Base-by-base conservation (phyloP, 2,113 vertebrate genomes). In the Poeciliopsis prolifica region DNA sequence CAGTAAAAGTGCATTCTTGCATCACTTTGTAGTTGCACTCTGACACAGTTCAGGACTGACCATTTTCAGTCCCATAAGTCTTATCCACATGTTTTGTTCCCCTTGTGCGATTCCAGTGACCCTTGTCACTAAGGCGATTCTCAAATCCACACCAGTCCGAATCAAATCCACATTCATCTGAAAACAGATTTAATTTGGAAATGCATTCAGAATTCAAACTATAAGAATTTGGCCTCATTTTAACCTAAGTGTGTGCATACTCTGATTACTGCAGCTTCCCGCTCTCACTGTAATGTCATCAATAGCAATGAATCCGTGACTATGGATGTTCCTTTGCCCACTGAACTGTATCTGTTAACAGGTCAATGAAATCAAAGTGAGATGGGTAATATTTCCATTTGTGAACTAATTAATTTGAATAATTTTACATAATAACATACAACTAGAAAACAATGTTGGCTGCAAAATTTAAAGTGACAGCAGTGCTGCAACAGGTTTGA, bases 111-210 rank as follows among this genome's bases (percentile, higher is more conserved):
- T 2, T 68, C 94, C 94, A 95, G 5, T 0, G 78, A 75, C 82
- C 88, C 28, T 0, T 12, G 12, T 83, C 82, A 77, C 24, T 74
- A 12, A 89, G 68, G 40, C 78, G 71, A 3, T 84, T 80, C n/a
- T 92, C 81, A 91, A 92, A 94, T 64, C 66, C 89, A 81, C 94
- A 95, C 33, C 48, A 63, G 26, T 44, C 44, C 17, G 62, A 88
- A 48, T 95, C 94, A 83, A 95, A 95, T 4, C 92, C 91, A 80
- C 93, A 95, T 0, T 29, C 17, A 37, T 86, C 94, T 94, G 26
- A 66, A 81, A 35, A 31, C 40, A 62, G 29, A 64, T 68, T 51
- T 24, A 40, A 37, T 58, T 69, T 37, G 30, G 22, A 60, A 62
- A 5, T 3, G 0, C 1, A 68, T 75, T 30, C 1, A 7, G 9